These are phyloP conservation scores for Calameuta pallipes DNA, from an alignment of 2,888 invertebrate genomes.

Conservation along the genomic window DNA sequence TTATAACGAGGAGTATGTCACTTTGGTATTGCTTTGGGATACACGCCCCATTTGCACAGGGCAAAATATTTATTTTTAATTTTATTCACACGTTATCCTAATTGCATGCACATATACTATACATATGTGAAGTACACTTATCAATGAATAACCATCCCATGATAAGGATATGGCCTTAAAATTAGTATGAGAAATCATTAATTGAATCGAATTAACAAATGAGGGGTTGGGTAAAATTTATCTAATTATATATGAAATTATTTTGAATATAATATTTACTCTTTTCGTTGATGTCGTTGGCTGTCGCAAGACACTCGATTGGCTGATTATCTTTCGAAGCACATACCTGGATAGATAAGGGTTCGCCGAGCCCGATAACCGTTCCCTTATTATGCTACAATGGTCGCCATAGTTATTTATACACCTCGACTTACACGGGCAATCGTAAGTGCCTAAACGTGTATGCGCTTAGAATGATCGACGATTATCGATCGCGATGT, in stretches of 20 bases:
- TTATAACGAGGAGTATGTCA: conserved; percentile 12
- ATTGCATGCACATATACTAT: background rate
- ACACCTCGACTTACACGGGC: background rate
- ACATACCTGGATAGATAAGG: conserved; percentile 7
- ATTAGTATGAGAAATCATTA: background rate
- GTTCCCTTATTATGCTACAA: conserved; percentile 11
- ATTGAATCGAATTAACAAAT: background rate
- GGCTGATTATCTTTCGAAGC: background rate
- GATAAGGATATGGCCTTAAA: background rate
- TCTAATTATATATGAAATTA: background rate
- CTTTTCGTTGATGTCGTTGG: background rate
- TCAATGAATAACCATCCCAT: background rate
- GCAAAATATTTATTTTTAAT: background rate
- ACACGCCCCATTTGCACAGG: background rate
- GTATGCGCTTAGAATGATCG: background rate
- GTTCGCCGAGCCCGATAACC: conserved; percentile 10
- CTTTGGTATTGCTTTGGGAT: conserved; percentile 1
- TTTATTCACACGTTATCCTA: background rate
- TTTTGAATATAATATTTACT: background rate
- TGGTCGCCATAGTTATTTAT: conserved; percentile 14
- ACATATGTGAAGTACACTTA: conserved; percentile 7
- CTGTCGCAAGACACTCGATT: background rate
- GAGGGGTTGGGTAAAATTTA: background rate
- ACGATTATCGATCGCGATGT: background rate
- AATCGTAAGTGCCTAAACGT: background rate